phyloP scores from a whole-genome alignment of 2,113 vertebrate species.

The Oxyura jamaicensis region DNA sequence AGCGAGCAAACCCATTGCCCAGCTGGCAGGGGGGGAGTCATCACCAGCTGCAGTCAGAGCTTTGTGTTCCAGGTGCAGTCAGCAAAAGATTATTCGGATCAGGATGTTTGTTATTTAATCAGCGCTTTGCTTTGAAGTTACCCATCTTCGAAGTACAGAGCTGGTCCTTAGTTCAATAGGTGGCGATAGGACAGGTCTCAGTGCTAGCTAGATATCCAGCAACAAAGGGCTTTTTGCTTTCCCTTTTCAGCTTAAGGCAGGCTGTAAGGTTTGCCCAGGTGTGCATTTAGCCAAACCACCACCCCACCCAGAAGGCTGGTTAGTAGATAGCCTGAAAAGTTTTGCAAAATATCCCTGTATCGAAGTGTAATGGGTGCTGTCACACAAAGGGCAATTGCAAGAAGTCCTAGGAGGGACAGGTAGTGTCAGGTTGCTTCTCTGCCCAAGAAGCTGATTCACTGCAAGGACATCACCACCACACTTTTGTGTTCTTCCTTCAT shows the following conservation, averaged over 20 bases:
- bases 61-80: accelerated
- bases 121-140: background rate
- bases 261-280: background rate
- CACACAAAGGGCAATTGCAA: background rate
- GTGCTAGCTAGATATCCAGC: accelerated
- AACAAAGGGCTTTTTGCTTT: background rate
- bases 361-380: background rate
- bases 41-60: background rate
- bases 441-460: background rate
- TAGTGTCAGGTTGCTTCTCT: background rate
- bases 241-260: background rate
- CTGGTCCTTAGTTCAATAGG: accelerated
- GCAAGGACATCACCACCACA: background rate
- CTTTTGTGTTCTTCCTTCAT: accelerated
- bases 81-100: background rate
- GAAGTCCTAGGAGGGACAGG: background rate
- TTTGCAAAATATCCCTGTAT: background rate
- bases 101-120: too few species aligned
- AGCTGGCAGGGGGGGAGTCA: background rate
- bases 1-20: accelerated
- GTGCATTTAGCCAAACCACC: background rate
- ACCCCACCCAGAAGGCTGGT: accelerated
- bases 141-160: background rate
- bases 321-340: background rate
- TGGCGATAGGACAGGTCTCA: accelerated